A percentile compares a stretch with the other conserved stretches of the same genome.
phyloP scores from a whole-genome alignment of 1,140 invertebrate genomes.

The Eubasilissa regina region DNA sequence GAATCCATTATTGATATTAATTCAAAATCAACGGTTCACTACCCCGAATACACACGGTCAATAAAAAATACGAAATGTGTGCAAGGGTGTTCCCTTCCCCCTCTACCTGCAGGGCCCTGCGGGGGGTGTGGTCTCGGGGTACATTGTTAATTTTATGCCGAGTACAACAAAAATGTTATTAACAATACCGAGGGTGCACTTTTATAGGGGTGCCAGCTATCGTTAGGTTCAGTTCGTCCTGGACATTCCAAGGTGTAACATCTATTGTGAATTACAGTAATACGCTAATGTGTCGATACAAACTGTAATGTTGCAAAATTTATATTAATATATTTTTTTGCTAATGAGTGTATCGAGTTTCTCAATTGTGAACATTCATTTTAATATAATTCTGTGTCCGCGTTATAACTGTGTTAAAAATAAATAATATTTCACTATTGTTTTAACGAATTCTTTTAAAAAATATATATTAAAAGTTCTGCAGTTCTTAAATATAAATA shows the following conservation, averaged over 20 bases:
- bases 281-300: neutral
- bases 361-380: no score
- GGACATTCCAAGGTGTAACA: constrained; percentile 16
- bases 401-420: no score
- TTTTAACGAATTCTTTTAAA: no score
- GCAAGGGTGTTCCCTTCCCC: constrained; percentile 17
- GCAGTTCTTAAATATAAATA: neutral
- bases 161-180: constrained; percentile 13
- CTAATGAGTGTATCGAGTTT: no score
- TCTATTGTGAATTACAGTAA: neutral
- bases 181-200: neutral
- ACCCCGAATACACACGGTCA: neutral
- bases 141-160: constrained; percentile 47
- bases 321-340: neutral
- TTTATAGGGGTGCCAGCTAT: neutral
- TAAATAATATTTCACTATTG: no score
- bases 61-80: constrained; percentile 28
- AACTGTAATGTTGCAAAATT: neutral
- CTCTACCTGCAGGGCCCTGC: neutral
- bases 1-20: no score
- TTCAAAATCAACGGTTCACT: neutral
- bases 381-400: no score
- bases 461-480: neutral
- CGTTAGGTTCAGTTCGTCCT: neutral
- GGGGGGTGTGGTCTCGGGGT: constrained; percentile 52